Evolutionary conservation across 1,140 invertebrate species (phyloP).

Genomic region (Holcopasites calliopsidis): DNA sequence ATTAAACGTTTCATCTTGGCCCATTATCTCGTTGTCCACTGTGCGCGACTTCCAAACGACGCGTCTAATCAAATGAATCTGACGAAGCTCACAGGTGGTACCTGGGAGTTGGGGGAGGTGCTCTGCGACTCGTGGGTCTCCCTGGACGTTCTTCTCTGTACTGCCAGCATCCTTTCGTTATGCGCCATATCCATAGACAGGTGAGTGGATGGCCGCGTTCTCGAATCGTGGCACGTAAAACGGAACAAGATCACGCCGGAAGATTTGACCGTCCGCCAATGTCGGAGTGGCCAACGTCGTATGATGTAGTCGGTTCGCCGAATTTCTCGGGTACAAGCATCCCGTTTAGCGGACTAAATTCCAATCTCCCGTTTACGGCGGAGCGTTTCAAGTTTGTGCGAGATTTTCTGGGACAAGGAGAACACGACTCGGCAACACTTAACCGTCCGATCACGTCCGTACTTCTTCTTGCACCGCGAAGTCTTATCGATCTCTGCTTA

Average conservation of each 20-base stretch:
- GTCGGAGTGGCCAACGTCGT: background rate
- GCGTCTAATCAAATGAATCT: slow-evolving; percentile 36
- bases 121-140: slow-evolving; percentile 95
- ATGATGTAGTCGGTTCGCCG: background rate
- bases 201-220: slow-evolving; percentile 63
- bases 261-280: slow-evolving; percentile 11
- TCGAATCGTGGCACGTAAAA: slow-evolving; percentile 49
- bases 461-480: background rate
- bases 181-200: slow-evolving; percentile 91
- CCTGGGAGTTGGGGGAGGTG: slow-evolving; percentile 88
- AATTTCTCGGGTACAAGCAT: background rate
- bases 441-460: slow-evolving; percentile 14
- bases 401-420: background rate
- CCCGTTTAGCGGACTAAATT: background rate
- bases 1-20: too few species aligned
- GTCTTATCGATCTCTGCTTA: slow-evolving; percentile 10
- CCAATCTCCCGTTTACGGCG: background rate
- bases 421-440: background rate
- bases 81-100: slow-evolving; percentile 80
- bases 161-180: slow-evolving; percentile 89
- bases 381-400: background rate
- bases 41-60: too few species aligned
- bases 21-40: too few species aligned
- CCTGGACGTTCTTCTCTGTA: slow-evolving; percentile 95
- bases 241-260: slow-evolving; percentile 43